Evolutionary conservation across 2,797 vertebrate genomes (phyloP), one percentile per base, ranked within the genome.

Genomic region (Cyclura pinguis): DNA sequence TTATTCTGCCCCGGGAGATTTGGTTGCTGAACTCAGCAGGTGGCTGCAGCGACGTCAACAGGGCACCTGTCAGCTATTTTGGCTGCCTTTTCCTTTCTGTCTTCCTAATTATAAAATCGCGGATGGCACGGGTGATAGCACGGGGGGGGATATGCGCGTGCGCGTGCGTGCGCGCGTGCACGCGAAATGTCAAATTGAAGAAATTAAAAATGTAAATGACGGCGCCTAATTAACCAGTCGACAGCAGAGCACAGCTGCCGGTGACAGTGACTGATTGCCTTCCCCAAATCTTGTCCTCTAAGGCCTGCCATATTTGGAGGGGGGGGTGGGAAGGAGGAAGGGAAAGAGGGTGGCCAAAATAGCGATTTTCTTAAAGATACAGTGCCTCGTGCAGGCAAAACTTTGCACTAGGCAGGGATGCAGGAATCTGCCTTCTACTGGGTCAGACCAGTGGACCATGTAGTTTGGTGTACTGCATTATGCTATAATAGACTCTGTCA

Each of bases 181-280:
- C 97, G 97, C 95, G 93, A 98, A 98, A 97, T 98, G 97, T 98
- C 97, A 98, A 96, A 97, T 96, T 97, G 97, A 97, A 98, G 97
- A 97, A 98, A 98, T 99, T 98, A 98, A 98, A 99, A 98, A 99
- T 99, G 98, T 98, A 98, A 99, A 99, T 99, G 98, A 97, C 96
- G 97, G 96, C 29, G 95, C 97, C 98, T 98, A 99, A 99, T 99
- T 98, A 99, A 98, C 97, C 97, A 98, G 98, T 98, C 98, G 98
- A 98, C 98, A 97, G 98, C 96, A 95, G 97, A 96, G 97, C 98
- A 98, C 98, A 98, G 98, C 98, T 98, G 98, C 97, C 88, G 96
- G 96, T 98, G 98, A 98, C 98, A 98, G 97, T 99, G 98, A 99
- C 97, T 98, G 98, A 99, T 99, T 98, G 97, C 98, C 96, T 98